Base-by-base conservation (phyloP, 2,113 vertebrate species). In the Tetrao urogallus region DNA sequence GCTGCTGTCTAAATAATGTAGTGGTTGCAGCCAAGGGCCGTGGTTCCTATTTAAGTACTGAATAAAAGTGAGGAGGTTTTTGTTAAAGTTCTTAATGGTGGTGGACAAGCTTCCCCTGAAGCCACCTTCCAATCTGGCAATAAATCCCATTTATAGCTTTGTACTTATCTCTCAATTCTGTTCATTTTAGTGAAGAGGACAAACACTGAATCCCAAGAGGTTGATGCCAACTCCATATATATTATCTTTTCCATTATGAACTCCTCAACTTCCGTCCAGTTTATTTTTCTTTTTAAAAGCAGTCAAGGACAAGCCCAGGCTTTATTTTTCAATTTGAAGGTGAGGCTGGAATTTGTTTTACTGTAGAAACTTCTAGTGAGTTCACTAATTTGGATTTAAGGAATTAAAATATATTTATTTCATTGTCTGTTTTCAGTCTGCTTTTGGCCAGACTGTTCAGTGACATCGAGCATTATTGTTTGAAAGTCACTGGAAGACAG, bases 11-110 rank as follows among this genome's bases (percentile, higher is more conserved):
- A 58, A 43, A 74, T 64, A 69, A 78, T 64, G 32, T 19, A 76
- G 34, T 30, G 57, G 6, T 36, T 63, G n/a, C 19, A 76, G 34
- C 13, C 0, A 0, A 48, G 17, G 27, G 43, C 56, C 6, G 2
- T 24, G 24, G 19, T 24, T 81, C 22, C 38, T 27, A 52, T n/a
- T 7, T 56, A 69, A 65, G 18, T 36, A 78, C 10, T 67, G 48
- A 58, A n/a, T 67, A 80, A 66, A 60, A 25, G n/a, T 14, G 8
- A 27, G 18, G 38, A 64, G 30, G 15, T 71, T 10, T 75, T 86
- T 43, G 11, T 54, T 52, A 27, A 69, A 82, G 42, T 47, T 28
- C 10, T 83, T 75, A 18, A 50, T 24, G 17, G 27, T 48, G 50
- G 27, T 76, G 24, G 56, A 57, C 2, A 5, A 71, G 40, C 57